phyloP scores from a whole-genome alignment of 2,888 invertebrate genomes.

The Dynastes hyllus region DNA sequence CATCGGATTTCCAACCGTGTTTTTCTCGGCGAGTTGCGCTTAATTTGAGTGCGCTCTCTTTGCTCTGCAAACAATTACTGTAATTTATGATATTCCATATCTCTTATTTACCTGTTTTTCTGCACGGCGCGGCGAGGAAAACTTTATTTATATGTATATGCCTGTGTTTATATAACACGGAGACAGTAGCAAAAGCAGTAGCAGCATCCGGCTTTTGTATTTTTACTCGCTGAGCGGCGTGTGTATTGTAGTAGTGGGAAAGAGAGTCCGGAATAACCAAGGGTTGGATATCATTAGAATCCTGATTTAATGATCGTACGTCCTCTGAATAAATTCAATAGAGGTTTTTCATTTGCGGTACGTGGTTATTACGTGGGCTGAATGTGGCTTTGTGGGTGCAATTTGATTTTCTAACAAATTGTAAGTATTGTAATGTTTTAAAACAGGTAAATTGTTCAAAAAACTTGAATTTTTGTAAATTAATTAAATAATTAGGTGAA shows the following conservation, averaged over 20 bases:
- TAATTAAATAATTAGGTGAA: too few relatives aligned
- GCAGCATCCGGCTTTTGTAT: conserved; percentile 13
- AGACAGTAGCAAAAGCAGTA: too few relatives aligned
- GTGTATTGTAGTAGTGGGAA: not conserved
- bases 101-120: conserved; percentile 5
- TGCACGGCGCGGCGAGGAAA: not conserved
- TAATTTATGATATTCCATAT: conserved; percentile 29
- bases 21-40: not conserved
- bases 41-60: conserved; percentile 24
- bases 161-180: not conserved
- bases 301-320: conserved; percentile 14
- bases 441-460: too few relatives aligned
- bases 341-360: not conserved
- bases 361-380: too few relatives aligned
- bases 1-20: not conserved
- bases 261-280: not conserved
- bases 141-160: not conserved
- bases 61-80: conserved; percentile 25
- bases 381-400: too few relatives aligned
- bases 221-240: not conserved
- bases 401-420: too few relatives aligned
- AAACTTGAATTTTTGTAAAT: too few relatives aligned
- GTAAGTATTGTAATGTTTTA: too few relatives aligned
- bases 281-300: conserved; percentile 25
- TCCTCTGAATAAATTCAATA: conserved; percentile 16